Evolutionary conservation across 1,140 invertebrate genomes (phyloP), one percentile per base, ranked within the genome.

Genomic region (Aphidius gifuensis): DNA sequence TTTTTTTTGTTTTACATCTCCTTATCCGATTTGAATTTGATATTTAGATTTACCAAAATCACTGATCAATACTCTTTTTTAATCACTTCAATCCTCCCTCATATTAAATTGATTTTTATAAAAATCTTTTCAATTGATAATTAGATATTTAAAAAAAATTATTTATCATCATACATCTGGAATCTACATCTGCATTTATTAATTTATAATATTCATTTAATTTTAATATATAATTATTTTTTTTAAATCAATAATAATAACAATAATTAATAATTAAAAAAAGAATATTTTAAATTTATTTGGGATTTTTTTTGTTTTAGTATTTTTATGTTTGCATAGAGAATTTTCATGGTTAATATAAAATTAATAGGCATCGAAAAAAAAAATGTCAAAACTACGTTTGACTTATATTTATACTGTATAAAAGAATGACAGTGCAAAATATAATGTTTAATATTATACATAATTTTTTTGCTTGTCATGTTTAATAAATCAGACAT

Each of bases 401-500:
- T 16, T 16, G 16, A 16, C 16, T 16, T 16, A 32, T 32, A 32
- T 32, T 32, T 32, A 32, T 32, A 32, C 2, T 32, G 4, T 32
- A 32, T 4, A 32, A 32, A 39, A 4, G 32, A 39, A 53, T 53
- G 50, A 53, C 50, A 39, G 50, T 3, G 50, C 50, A n/a, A 9
- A 53, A 53, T 50, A 53, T 5, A 53, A 39, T 8, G 47, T n/a
- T 16, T 32, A 32, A 32, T 32, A 32, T 3, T 32, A 32, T 32
- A 32, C 2, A 32, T 49, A 21, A 6, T 6, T 11, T 23, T 55
- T 42, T 57, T 46, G 40, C 55, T 16, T n/a, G 16, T 57, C 55
- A 47, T 58, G n/a, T 64, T 73, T 71, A 71, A 74, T 74, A 73
- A 74, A 74, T 74, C 68, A 68, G 70, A 75, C 69, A 67, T 73